Conservation (phyloP, 2,888 invertebrate species). For the Plebejus argus region DNA sequence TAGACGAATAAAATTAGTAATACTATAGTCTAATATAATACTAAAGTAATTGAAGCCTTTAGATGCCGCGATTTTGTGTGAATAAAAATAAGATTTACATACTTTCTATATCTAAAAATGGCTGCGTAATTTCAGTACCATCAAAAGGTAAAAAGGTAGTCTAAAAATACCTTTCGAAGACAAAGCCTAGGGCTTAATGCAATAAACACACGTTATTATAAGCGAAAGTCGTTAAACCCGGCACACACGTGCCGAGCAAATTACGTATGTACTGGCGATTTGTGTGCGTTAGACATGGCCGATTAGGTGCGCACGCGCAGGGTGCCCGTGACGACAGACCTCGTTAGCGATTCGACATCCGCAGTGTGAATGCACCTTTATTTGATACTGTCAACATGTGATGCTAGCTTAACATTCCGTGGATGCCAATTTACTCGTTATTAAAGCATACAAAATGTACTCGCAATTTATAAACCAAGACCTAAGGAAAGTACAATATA, state of each 20-base stretch:
- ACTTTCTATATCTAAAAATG: not conserved
- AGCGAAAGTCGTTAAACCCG: conserved; percentile 33
- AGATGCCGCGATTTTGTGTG: too few relatives aligned
- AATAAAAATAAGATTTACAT: not conserved
- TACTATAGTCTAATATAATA: too few relatives aligned
- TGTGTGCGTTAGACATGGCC: conserved; percentile 41
- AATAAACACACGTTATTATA: conserved; percentile 24
- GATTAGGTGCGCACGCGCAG: conserved; percentile 39
- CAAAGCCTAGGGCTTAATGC: not conserved
- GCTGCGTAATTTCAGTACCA: not conserved
- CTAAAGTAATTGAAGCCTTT: too few relatives aligned
- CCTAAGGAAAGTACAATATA: too few relatives aligned
- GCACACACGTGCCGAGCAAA: conserved; percentile 33
- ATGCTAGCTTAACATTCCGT: conserved; percentile 20
- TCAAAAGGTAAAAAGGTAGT: not conserved
- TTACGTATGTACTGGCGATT: conserved; percentile 34
- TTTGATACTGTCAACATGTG: not conserved
- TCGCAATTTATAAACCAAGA: too few relatives aligned
- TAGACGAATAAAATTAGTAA: too few relatives aligned
- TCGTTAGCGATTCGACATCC: conserved; percentile 34
- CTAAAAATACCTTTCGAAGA: not conserved
- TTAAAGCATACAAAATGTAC: not conserved
- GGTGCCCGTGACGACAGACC: conserved; percentile 34
- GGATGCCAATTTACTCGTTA: not conserved
- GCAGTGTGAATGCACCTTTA: conserved; percentile 8